Base-by-base conservation (phyloP, 2,888 invertebrate species). In the Spisula subtruncata region DNA sequence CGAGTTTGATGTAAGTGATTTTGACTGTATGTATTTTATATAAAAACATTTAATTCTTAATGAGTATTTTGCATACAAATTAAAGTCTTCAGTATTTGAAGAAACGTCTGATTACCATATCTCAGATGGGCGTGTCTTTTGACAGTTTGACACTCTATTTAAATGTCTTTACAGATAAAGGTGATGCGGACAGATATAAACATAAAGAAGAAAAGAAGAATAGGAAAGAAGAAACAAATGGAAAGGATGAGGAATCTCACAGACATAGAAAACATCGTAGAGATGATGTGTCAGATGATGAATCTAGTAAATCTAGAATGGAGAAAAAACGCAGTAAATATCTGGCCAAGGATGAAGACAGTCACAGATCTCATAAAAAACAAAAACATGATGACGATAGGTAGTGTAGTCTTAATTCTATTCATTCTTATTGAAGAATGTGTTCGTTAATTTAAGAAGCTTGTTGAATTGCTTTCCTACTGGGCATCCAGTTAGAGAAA, bases 141-240 rank as follows among this genome's bases (percentile, higher is more conserved):
- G n/a, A n/a, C n/a, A n/a, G n/a, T n/a, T n/a, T n/a, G n/a, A n/a
- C n/a, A n/a, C n/a, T n/a, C n/a, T 41, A 41, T 41, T 41, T 41
- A 41, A 41, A 41, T 41, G 8, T 5, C 2, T 41, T 51, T 75
- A 35, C 35, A 95, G 95, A 95, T 87, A 96, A 95, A 92, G 92
- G 92, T 25, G 91, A 93, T 88, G 91, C 92, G 54, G 94, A 94
- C 81, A 93, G 91, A 87, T 94, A 93, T 79, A 93, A 94, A 86
- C 91, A 93, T 83, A 92, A 93, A 48, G 93, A 93, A 80, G 90
- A 92, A 48, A 91, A 84, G 48, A 93, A 81, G 41, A 93, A 81
- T 32, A 89, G 46, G 80, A 81, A 88, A 48, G 86, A 83, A 51
- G 75, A 66, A 80, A 83, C 80, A 18, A 41, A 56, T n/a, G 89